Evolutionary conservation across 2,797 vertebrate genomes (phyloP).

Genomic region (Thalassophryne amazonica): DNA sequence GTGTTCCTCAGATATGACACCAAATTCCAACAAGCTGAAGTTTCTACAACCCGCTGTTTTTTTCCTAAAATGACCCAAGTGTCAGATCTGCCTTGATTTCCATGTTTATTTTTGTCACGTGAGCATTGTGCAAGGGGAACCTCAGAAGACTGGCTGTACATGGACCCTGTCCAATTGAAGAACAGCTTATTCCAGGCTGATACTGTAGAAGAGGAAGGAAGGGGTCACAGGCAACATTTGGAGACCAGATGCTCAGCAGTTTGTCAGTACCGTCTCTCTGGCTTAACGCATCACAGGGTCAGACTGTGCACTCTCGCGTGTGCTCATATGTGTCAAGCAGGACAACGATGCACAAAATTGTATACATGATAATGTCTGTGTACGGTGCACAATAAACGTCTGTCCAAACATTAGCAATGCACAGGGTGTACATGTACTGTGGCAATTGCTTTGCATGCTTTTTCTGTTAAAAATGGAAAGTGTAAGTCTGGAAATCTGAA

Average conservation of each 20-base stretch:
- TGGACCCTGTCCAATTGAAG: slow-evolving; percentile 68
- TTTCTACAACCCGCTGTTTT: slow-evolving; percentile 55
- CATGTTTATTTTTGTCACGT: slow-evolving; percentile 81
- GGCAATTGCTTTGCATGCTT: background rate
- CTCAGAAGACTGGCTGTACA: slow-evolving; percentile 52
- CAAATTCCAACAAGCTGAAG: slow-evolving; percentile 42
- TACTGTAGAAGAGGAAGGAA: slow-evolving; percentile 55
- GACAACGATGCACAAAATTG: slow-evolving; percentile 61
- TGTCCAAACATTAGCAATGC: background rate
- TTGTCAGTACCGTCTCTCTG: slow-evolving; percentile 67
- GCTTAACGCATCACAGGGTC: slow-evolving; percentile 57
- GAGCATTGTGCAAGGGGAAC: slow-evolving; percentile 45
- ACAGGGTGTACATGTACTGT: background rate
- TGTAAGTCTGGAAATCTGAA: background rate
- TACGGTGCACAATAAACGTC: slow-evolving; percentile 32
- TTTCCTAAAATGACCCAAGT: slow-evolving; percentile 39
- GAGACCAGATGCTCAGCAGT: slow-evolving; percentile 78
- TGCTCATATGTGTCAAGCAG: slow-evolving; percentile 59
- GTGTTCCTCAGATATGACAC: slow-evolving; percentile 57
- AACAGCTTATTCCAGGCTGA: slow-evolving; percentile 67
- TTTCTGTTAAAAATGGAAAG: background rate
- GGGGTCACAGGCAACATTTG: slow-evolving; percentile 75
- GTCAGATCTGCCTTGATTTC: slow-evolving; percentile 68
- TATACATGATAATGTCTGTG: slow-evolving; percentile 61
- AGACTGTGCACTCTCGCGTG: slow-evolving; percentile 56